A percentile compares a stretch with the other conserved stretches of the same genome.
Conservation (phyloP, 2,888 invertebrate species). For the Parelbella ahira region DNA sequence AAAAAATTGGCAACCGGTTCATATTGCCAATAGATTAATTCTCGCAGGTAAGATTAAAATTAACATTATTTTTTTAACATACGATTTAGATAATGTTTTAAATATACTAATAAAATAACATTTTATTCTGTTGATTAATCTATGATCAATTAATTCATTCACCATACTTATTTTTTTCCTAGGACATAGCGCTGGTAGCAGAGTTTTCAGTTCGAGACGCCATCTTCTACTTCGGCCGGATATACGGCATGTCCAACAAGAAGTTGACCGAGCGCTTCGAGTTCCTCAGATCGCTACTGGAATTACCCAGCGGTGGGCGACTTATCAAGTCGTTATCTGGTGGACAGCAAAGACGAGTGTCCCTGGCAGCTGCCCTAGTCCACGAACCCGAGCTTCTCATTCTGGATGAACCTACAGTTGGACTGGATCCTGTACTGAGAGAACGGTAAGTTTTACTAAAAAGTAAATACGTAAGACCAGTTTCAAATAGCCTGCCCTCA, state of each 20-base stretch:
- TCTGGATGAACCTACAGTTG: conserved; percentile 96
- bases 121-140: no score
- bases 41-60: no score
- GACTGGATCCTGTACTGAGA: conserved; percentile 92
- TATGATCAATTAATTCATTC: no score
- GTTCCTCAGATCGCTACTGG: conserved; percentile 85
- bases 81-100: no score
- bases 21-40: no score
- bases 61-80: no score
- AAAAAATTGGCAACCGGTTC: no score
- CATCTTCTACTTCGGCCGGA: conserved; percentile 91
- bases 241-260: conserved; percentile 87
- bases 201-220: conserved; percentile 92
- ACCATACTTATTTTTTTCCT: no score
- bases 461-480: no score
- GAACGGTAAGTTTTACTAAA: conserved; percentile 82
- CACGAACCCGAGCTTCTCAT: conserved; percentile 94
- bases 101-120: no score
- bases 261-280: conserved; percentile 84
- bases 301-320: conserved; percentile 85
- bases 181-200: conserved; percentile 89
- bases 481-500: no score
- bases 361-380: conserved; percentile 92
- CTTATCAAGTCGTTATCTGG: conserved; percentile 88
- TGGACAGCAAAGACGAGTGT: conserved; percentile 94